Evolutionary conservation across 1,140 invertebrate species (phyloP).

Genomic region (Drosophila kepulauana): DNA sequence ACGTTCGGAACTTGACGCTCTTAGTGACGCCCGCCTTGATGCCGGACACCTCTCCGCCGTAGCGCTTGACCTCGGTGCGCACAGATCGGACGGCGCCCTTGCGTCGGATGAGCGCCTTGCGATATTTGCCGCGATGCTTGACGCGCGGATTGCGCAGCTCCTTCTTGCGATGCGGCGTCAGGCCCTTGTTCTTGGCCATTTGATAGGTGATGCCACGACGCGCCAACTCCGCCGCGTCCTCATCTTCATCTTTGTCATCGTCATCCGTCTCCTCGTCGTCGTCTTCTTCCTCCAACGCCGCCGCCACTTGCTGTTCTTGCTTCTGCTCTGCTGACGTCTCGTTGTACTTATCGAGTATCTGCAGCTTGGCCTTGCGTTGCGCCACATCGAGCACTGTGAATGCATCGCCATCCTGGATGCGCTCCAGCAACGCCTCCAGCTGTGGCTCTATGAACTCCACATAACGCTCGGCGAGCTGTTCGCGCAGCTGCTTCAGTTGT

Average conservation of each 20-base stretch:
- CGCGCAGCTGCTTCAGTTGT: constrained; percentile 91
- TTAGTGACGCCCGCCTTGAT: constrained; percentile 94
- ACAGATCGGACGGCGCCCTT: constrained; percentile 94
- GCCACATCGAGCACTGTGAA: constrained; percentile 82
- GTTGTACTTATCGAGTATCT: constrained; percentile 74
- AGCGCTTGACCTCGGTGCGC: constrained; percentile 91
- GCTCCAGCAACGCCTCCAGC: constrained; percentile 87
- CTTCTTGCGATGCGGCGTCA: constrained; percentile 95
- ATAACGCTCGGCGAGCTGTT: constrained; percentile 87
- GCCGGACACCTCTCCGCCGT: constrained; percentile 95
- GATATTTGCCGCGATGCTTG: constrained; percentile 95
- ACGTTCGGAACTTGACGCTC: constrained; percentile 93
- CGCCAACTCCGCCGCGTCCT: constrained; percentile 65
- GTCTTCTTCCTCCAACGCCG: constrained; percentile 1
- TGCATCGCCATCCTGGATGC: constrained; percentile 85
- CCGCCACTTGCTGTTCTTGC: not conserved
- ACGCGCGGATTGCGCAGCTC: constrained; percentile 97
- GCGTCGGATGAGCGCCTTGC: constrained; percentile 95
- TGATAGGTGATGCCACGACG: constrained; percentile 94
- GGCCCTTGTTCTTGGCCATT: constrained; percentile 97
- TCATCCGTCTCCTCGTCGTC: constrained; percentile 14
- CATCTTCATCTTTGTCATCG: constrained; percentile 70
- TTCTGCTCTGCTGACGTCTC: not conserved
- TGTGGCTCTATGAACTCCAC: constrained; percentile 87
- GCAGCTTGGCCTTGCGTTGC: constrained; percentile 71